phyloP scores from a whole-genome alignment of 1,140 invertebrate species.

The Triops longicaudatus region DNA sequence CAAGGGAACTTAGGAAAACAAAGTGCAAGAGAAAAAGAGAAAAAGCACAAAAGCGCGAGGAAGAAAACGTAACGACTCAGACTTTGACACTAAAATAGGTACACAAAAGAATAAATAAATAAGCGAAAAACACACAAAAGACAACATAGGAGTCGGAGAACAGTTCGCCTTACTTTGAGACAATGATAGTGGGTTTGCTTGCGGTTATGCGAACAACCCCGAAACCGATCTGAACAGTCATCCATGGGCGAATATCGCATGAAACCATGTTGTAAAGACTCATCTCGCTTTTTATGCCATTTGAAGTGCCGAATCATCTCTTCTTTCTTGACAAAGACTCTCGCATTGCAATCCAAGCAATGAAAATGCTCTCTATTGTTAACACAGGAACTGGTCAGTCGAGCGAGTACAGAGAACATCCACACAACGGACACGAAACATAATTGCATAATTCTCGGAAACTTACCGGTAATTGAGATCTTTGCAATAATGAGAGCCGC shows the following conservation, averaged over 20 bases:
- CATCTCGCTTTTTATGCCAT: constrained; percentile 98
- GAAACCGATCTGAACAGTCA: constrained; percentile 73
- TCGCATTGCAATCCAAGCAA: constrained; percentile 78
- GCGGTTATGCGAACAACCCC: constrained; percentile 81
- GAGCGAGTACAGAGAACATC: neutral
- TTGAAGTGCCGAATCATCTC: constrained; percentile 98
- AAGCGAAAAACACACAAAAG: neutral
- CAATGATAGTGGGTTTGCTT: constrained; percentile 99
- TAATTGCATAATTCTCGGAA: neutral
- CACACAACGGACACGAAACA: neutral
- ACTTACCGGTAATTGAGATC: constrained; percentile 61
- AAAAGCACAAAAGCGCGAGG: too few species aligned
- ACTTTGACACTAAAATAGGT: too few species aligned
- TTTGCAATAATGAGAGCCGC: constrained; percentile 67
- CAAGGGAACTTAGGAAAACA: too few species aligned
- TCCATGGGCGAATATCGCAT: constrained; percentile 87
- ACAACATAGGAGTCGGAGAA: neutral
- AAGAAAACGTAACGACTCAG: too few species aligned
- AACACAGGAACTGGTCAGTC: constrained; percentile 9
- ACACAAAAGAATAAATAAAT: neutral
- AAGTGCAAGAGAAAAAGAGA: too few species aligned
- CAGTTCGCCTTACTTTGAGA: constrained; percentile 56
- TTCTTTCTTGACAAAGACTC: constrained; percentile 94
- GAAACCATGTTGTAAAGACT: constrained; percentile 92
- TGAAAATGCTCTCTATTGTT: constrained; percentile 82